Conservation (phyloP, 2,888 invertebrate species). For the Drosophila recens region DNA sequence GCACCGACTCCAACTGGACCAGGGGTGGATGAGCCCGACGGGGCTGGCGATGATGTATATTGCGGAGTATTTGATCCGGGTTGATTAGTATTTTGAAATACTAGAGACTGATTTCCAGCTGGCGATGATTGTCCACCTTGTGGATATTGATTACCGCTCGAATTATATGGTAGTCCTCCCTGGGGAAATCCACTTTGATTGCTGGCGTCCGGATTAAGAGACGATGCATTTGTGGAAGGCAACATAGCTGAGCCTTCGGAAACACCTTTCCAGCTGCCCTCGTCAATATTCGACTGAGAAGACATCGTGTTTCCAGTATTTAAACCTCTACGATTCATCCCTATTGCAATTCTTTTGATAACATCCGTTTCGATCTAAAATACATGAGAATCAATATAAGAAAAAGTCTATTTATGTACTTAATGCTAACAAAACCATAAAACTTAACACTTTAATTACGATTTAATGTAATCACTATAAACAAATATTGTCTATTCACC, state of each 20-base stretch:
- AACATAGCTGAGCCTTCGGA: slow-evolving; percentile 87
- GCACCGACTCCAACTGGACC: slow-evolving; percentile 90
- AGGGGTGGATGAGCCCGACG: slow-evolving; percentile 93
- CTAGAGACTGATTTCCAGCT: slow-evolving; percentile 88
- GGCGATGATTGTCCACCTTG: slow-evolving; percentile 92
- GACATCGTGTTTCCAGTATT: slow-evolving; percentile 87
- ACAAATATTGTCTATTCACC: neutral
- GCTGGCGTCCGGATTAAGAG: slow-evolving; percentile 87
- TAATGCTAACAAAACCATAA: neutral
- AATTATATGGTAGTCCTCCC: slow-evolving; percentile 85
- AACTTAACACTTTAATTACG: neutral
- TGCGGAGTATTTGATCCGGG: slow-evolving; percentile 92
- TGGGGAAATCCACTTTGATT: slow-evolving; percentile 88
- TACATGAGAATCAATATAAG: slow-evolving; percentile 13
- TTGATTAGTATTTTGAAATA: slow-evolving; percentile 89
- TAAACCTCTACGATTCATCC: slow-evolving; percentile 92
- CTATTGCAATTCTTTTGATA: slow-evolving; percentile 85
- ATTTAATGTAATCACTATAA: neutral
- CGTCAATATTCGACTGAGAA: slow-evolving; percentile 91
- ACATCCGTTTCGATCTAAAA: slow-evolving; percentile 65
- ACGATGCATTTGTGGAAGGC: slow-evolving; percentile 89
- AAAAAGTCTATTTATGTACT: slow-evolving; percentile 1
- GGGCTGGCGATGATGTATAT: slow-evolving; percentile 94
- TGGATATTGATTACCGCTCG: slow-evolving; percentile 88
- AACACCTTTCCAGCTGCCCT: slow-evolving; percentile 93